Base-by-base conservation (phyloP, 2,113 vertebrate genomes). In the Hippocampus zosterae region DNA sequence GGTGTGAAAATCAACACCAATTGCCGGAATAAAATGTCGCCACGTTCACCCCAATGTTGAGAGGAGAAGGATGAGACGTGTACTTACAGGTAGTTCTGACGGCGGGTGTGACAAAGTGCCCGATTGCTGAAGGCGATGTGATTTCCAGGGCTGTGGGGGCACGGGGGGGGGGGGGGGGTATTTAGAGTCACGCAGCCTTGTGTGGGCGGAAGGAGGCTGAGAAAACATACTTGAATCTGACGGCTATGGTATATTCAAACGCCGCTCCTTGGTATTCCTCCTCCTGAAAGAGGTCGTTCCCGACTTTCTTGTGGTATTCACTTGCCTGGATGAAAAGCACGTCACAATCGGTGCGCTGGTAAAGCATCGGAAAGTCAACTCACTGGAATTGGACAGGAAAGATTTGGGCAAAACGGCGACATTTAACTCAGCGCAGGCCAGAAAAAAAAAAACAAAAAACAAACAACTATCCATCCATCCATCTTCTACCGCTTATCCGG, bases 91-190 rank as follows among this genome's bases (percentile, higher is more conserved):
- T 86, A 92, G 41, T 88, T 89, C 44, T 84, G 50, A 65, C 85
- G 88, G 53, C 91, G 93, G 60, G 96, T 91, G 75, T 92, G 95
- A 65, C 94, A 96, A n/a, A 97, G 91, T 3, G 97, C 94, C 88
- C 97, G 46, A 84, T 99, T 98, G 67, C 95, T 94, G 78, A 97
- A 99, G 68, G 96, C 86, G 2, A 96, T 81, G 74, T 98, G 92
- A 78, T 96, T 97, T 66, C 91, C 89, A 65, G 94, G 93, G 75
- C 97, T 93, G 76, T n/a, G 81, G 56, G 65, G 13, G 65, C 13
- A 25, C n/a, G 13, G 15, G 1, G 27, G 33, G 65, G 27, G 46
- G 21, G 25, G 11, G 13, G 29, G 27, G n/a, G 10, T 15, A 67
- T n/a, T 33, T 27, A 21, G 37, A 33, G 48, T 50, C 18, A 53